phyloP scores from a whole-genome alignment of 2,888 invertebrate species.

The Chydorus sphaericus region DNA sequence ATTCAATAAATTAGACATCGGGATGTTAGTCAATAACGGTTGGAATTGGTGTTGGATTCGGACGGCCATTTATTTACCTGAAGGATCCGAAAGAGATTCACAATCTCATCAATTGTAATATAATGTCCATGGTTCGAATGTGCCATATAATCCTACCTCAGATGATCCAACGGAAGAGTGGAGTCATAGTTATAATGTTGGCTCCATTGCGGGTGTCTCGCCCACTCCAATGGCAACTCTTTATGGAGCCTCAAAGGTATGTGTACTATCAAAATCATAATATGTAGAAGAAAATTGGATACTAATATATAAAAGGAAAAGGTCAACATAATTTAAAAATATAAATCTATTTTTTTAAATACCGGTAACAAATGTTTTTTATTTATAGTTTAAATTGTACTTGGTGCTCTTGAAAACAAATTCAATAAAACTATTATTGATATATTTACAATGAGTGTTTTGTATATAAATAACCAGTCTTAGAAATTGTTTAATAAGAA shows the following conservation, averaged over 20 bases:
- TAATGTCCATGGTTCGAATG: background rate
- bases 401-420: no score
- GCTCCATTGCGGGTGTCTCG: background rate
- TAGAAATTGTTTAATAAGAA: no score
- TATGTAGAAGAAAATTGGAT: no score
- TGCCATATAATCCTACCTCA: background rate
- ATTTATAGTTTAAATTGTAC: no score
- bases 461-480: no score
- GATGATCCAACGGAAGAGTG: background rate
- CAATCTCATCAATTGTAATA: background rate
- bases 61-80: background rate
- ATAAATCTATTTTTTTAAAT: background rate
- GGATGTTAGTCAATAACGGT: constrained; percentile 3
- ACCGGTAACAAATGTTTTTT: background rate
- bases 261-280: background rate
- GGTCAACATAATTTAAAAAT: no score
- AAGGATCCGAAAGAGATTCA: background rate
- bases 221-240: background rate
- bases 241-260: background rate
- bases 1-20: background rate
- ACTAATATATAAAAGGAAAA: no score
- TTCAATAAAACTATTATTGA: no score
- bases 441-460: no score
- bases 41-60: background rate
- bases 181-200: background rate